Evolutionary conservation across 2,888 invertebrate genomes (phyloP), one percentile per base, ranked within the genome.

Genomic region (Elegia similella): DNA sequence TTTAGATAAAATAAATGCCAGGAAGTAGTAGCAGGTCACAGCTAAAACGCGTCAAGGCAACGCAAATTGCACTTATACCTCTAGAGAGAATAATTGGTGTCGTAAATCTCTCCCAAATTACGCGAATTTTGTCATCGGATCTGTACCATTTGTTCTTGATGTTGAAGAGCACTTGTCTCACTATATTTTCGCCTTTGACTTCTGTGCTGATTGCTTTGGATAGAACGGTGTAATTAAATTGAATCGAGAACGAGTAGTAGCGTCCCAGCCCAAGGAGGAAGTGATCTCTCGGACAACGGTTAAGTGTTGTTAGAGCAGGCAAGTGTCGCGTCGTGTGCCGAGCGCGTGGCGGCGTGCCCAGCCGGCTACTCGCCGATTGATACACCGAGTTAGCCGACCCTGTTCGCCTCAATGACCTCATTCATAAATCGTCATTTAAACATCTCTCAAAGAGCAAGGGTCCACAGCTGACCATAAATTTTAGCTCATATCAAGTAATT

Each of bases 401-500:
- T 81, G 72, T 77, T 84, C 74, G 77, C 80, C 80, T 75, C 77
- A 74, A 76, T 87, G 89, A 89, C 88, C 89, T 85, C 87, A 85
- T 86, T 85, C 88, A 87, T 89, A 89, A 89, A 88, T 88, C 78
- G 74, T 84, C 82, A 85, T 87, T 86, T 84, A 86, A 83, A 82
- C 78, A 82, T 78, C 78, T 81, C 73, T 76, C 72, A 72, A 82
- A 80, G 83, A 83, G 73, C 81, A 80, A 75, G 77, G 82, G 81
- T 82, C 78, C 71, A 69, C 71, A 67, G 66, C 67, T 67, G 65
- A 68, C 75, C 69, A 77, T 80, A 80, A 76, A 73, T 78, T 75
- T 70, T 59, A 60, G 60, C 65, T 65, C 65, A 64, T 60, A 67
- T 65, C 66, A 69, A 79, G 74, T 74, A 75, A 75, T 70, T 68